Base-by-base conservation (phyloP, 1,140 invertebrate species). In the Orchesella cincta region DNA sequence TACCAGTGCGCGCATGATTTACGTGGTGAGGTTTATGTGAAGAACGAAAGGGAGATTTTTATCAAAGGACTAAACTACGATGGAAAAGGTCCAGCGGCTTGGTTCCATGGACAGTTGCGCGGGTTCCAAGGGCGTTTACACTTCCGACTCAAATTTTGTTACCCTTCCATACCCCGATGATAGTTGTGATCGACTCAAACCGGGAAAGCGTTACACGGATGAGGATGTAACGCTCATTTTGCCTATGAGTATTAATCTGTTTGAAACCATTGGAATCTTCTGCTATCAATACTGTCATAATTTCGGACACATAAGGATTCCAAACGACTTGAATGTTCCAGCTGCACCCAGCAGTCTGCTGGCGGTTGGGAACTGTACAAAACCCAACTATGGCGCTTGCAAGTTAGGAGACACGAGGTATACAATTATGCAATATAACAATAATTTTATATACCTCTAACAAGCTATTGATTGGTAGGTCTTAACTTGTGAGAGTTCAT, bases 1-100 rank as follows among this genome's bases (percentile, higher is more conserved):
- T 67, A 67, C 33, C 62, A 67, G n/a, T 67, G 62, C n/a, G 62
- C 62, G 28, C 62, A 67, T 67, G 62, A 67, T 31, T 67, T 67
- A 1, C 62, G 62, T 18, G 62, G 62, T 14, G 33, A 67, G 31
- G 62, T 67, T 67, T 3, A 2, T 5, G 62, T 67, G 29, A 67
- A 67, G 33, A 67, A 67, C n/a, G 31, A 67, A 33, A 67, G 62
- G 31, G 62, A 67, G n/a, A 67, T 67, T 33, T 26, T 67, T 1
- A 67, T 67, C 14, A 31, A 67, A 67, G 62, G 62, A 29, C n/a
- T 67, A 2, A 67, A 67, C 23, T 67, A 67, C n/a, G 62, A 67
- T 67, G 62, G 62, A 14, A 67, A 67, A 31, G 62, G 62, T 14
- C 62, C 62, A 18, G 62, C 62, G 1, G 62, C 62, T 31, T 67